These are phyloP conservation scores for Pseudotriccus pelzelni DNA, from an alignment of 2,797 vertebrate genomes.

Conservation along the genomic window DNA sequence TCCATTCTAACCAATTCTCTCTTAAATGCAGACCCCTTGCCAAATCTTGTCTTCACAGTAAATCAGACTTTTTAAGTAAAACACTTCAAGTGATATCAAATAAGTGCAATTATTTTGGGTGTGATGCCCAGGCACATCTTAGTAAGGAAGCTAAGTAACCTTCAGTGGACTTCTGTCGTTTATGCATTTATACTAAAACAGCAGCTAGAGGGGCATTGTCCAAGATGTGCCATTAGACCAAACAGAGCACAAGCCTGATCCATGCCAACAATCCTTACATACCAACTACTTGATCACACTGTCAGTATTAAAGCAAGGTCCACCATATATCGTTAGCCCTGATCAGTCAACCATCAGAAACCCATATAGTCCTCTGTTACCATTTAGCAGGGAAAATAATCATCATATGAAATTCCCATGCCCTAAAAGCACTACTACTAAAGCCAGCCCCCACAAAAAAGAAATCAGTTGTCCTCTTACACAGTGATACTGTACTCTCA, in stretches of 20 bases:
- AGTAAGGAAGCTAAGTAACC: background rate
- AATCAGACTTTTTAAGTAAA: background rate
- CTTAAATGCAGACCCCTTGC: background rate
- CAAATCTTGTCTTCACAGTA: background rate
- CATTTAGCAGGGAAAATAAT: background rate
- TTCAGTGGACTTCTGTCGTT: background rate
- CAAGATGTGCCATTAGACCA: background rate
- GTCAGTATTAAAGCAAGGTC: background rate
- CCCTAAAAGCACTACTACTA: background rate
- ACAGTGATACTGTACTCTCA: constrained; percentile 1
- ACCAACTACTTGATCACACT: background rate
- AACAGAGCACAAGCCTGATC: background rate
- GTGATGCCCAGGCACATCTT: background rate
- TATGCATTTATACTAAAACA: background rate
- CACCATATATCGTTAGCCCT: background rate
- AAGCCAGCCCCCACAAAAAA: background rate
- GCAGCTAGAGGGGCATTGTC: background rate
- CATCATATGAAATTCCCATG: background rate
- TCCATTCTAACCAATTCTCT: constrained; percentile 71
- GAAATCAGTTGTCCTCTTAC: background rate
- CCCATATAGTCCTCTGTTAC: background rate
- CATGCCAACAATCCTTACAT: background rate
- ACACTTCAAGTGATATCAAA: background rate
- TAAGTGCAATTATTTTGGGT: background rate
- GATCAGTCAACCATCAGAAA: background rate